These are phyloP conservation scores for Mactromeris polynyma DNA, from an alignment of 2,888 invertebrate species.

Conservation along the genomic window DNA sequence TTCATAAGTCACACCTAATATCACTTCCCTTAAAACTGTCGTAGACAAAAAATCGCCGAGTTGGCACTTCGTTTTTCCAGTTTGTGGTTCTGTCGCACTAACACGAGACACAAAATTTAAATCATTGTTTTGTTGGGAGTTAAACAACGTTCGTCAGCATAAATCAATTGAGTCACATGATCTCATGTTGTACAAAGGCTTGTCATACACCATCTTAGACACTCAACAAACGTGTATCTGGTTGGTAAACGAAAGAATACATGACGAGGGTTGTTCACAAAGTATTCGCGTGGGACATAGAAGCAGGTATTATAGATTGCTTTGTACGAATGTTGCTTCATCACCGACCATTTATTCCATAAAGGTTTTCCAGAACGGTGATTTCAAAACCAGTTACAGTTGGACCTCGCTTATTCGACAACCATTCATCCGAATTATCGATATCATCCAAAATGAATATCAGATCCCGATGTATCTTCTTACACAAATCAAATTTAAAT, in stretches of 20 bases:
- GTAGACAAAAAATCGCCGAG: background rate
- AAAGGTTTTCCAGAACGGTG: too few relatives aligned
- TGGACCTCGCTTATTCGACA: too few relatives aligned
- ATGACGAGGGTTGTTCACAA: background rate
- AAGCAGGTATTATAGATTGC: background rate
- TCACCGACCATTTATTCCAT: too few relatives aligned
- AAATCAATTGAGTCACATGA: background rate
- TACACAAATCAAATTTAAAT: too few relatives aligned
- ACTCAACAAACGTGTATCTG: background rate
- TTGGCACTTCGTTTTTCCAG: background rate
- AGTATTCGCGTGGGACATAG: background rate
- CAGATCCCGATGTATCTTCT: too few relatives aligned
- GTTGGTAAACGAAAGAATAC: background rate
- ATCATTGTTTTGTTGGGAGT: background rate
- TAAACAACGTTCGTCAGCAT: background rate
- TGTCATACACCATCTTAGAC: constrained; percentile 5
- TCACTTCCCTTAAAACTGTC: background rate
- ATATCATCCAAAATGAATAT: too few relatives aligned
- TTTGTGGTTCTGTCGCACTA: background rate
- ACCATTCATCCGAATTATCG: too few relatives aligned
- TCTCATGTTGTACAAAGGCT: background rate
- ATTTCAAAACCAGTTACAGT: too few relatives aligned
- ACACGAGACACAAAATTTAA: background rate
- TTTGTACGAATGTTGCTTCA: too few relatives aligned
- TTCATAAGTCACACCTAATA: background rate